Conservation (phyloP, 2,113 vertebrate genomes). For the Gnathonemus echidnorhynchus region DNA sequence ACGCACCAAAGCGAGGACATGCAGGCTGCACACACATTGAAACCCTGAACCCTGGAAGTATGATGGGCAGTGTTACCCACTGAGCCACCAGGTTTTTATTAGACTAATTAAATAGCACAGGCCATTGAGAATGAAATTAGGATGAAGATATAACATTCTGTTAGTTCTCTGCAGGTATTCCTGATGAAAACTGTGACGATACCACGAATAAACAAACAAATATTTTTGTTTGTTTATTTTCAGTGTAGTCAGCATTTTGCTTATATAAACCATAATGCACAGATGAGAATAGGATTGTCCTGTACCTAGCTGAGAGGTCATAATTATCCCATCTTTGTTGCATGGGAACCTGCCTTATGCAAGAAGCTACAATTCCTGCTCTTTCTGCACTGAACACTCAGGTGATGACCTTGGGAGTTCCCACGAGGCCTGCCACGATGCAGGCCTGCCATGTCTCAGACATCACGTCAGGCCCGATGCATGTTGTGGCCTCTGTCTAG, state of each 20-base stretch:
- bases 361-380: not conserved
- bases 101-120: not conserved
- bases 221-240: not conserved
- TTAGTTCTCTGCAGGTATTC: not conserved
- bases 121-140: not conserved
- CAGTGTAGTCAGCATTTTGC: not conserved
- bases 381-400: constrained; percentile 45
- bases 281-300: not conserved
- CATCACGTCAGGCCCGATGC: constrained; percentile 42
- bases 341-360: not conserved
- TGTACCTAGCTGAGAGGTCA: not conserved
- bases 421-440: constrained; percentile 34
- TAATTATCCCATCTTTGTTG: not conserved
- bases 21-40: not conserved
- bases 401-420: constrained; percentile 50
- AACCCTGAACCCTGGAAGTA: not conserved
- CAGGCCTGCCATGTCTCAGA: constrained; percentile 55
- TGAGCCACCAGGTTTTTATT: not conserved
- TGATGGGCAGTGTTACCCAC: not conserved
- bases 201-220: not conserved
- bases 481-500: constrained; percentile 59
- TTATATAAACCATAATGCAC: not conserved
- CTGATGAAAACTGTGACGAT: not conserved
- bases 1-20: not conserved
- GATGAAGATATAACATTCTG: not conserved